A percentile compares a stretch with the other conserved stretches of the same genome.
Evolutionary conservation across 1,140 invertebrate species (phyloP).

Genomic region (Lucilia cuprina): DNA sequence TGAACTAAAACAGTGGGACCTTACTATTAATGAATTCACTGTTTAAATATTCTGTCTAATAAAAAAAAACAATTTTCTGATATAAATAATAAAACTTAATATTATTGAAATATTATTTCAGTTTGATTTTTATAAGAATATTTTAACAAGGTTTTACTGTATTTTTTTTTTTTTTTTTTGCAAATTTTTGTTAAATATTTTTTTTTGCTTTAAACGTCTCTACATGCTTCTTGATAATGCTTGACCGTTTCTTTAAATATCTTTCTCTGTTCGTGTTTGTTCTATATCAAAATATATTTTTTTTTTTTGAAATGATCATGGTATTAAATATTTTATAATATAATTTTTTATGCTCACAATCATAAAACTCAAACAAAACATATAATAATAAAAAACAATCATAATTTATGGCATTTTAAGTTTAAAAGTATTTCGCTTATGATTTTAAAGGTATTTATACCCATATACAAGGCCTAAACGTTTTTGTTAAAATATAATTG

Average conservation of each 20-base stretch:
- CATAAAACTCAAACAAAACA: not conserved
- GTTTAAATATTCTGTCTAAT: too few species aligned
- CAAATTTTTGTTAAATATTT: not conserved
- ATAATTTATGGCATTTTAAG: not conserved
- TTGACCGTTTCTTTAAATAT: not conserved
- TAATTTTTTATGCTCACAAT: not conserved
- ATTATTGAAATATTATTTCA: not conserved
- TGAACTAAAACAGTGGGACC: not conserved
- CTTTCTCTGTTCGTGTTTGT: not conserved
- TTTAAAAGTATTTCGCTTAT: not conserved
- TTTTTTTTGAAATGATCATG: not conserved
- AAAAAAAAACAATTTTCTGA: too few species aligned
- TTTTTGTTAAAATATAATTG: not conserved
- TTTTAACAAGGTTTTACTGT: not conserved
- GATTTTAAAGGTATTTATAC: not conserved
- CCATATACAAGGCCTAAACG: not conserved
- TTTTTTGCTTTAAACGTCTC: not conserved
- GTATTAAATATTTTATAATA: not conserved
- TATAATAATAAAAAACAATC: not conserved
- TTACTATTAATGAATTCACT: too few species aligned
- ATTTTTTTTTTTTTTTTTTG: too few species aligned
- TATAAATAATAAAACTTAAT: too few species aligned
- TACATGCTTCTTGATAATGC: not conserved
- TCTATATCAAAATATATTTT: not conserved
- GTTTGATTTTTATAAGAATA: not conserved